phyloP scores from a whole-genome alignment of 1,140 invertebrate species.

The Artemia franciscana region DNA sequence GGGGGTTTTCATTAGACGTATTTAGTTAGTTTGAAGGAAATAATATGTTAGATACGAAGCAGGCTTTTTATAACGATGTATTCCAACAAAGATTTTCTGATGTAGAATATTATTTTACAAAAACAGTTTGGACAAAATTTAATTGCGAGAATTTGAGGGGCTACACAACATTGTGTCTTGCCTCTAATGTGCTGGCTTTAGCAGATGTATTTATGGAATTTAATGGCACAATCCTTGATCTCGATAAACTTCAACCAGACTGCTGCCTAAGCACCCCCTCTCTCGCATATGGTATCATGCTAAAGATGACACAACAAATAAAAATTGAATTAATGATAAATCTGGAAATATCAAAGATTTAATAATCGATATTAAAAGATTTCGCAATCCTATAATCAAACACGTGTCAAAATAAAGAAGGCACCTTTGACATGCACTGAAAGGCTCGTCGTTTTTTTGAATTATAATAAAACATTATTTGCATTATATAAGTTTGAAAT shows the following conservation, averaged over 20 bases:
- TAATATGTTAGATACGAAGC: not conserved
- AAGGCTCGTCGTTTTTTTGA: not conserved
- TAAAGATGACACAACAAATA: not conserved
- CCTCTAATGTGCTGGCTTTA: not conserved
- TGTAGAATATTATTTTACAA: not conserved
- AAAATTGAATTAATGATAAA: not conserved
- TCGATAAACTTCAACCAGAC: not conserved
- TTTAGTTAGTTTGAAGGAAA: not conserved
- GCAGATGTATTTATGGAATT: not conserved
- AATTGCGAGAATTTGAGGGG: not conserved
- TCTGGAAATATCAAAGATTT: not conserved
- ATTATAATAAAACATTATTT: not conserved
- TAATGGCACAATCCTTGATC: not conserved
- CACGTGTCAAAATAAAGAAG: not conserved
- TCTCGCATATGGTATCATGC: too few species aligned
- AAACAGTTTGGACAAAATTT: not conserved
- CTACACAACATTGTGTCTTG: not conserved
- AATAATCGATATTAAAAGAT: not conserved
- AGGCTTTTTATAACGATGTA: not conserved
- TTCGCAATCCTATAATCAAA: not conserved
- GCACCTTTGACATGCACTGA: not conserved
- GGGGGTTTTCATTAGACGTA: not conserved
- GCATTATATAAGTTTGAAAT: not conserved
- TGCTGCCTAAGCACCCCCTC: too few species aligned
- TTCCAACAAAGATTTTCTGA: not conserved